Conservation (phyloP, 2,797 vertebrate species). For the Hozukius guyotensis region DNA sequence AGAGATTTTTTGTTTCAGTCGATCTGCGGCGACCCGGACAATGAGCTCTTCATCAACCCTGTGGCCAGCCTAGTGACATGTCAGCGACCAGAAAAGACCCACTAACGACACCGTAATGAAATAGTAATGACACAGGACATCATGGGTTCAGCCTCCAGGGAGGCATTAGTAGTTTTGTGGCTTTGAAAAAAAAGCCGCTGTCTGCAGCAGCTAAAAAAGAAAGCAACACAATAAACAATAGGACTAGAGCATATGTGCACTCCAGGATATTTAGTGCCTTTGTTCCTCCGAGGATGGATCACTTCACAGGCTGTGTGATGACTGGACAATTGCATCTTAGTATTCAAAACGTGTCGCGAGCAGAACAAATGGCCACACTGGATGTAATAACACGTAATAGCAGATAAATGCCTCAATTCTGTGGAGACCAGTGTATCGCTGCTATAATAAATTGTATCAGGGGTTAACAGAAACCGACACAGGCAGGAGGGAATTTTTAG, state of each 20-base stretch:
- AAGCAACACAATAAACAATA: conserved; percentile 29
- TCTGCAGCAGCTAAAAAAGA: conserved; percentile 17
- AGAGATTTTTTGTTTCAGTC: conserved; percentile 35
- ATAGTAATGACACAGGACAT: conserved; percentile 55
- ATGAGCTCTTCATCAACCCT: conserved; percentile 51
- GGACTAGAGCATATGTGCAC: not conserved
- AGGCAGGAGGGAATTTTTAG: conserved; percentile 2
- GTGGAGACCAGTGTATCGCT: not conserved
- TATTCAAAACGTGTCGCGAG: conserved; percentile 23
- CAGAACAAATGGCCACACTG: conserved; percentile 20
- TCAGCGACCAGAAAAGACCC: conserved; percentile 35
- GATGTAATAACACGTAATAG: conserved; percentile 18
- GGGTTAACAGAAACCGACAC: conserved; percentile 16
- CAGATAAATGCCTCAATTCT: conserved; percentile 31
- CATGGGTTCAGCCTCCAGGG: conserved; percentile 32
- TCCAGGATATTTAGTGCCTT: conserved; percentile 8
- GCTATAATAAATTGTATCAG: conserved; percentile 10
- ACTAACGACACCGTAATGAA: conserved; percentile 64
- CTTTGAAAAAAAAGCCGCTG: conserved; percentile 14
- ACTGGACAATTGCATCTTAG: conserved; percentile 1
- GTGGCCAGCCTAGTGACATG: conserved; percentile 32
- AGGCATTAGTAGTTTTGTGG: conserved; percentile 8
- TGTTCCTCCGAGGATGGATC: conserved; percentile 4
- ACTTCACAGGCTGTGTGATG: not conserved
- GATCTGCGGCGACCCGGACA: conserved; percentile 18